phyloP scores from a whole-genome alignment of 2,113 vertebrate species.

The Cavia aperea region DNA sequence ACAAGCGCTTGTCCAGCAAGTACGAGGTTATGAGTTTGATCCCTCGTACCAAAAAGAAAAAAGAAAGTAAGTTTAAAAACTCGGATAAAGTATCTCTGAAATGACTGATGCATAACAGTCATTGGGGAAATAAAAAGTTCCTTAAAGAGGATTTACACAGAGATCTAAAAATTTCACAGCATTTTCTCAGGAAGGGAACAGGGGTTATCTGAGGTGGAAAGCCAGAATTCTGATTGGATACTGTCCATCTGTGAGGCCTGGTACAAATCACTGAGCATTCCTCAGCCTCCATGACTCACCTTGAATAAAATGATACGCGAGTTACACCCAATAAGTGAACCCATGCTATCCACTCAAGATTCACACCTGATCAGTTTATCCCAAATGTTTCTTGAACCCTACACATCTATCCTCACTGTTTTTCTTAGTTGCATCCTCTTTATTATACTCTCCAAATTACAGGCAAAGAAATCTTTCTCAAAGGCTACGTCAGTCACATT shows the following conservation, averaged over 20 bases:
- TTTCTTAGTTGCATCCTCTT: neutral
- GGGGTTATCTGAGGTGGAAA: neutral
- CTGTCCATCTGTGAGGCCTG: neutral
- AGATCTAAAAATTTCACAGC: neutral
- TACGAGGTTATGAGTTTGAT: no score
- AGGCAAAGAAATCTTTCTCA: conserved; percentile 30
- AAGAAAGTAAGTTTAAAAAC: neutral
- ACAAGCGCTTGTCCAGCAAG: no score
- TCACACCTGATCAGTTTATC: neutral
- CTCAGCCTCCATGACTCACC: neutral
- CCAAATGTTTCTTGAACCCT: conserved; percentile 9
- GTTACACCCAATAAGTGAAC: conserved; percentile 2
- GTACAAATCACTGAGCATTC: neutral
- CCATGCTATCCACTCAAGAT: neutral
- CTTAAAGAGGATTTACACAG: neutral
- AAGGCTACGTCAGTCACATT: neutral
- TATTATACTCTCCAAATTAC: neutral
- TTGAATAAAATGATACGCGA: neutral
- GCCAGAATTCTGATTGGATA: neutral
- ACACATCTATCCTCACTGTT: neutral
- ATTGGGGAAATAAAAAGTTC: neutral
- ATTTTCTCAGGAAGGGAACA: neutral
- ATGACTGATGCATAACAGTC: neutral
- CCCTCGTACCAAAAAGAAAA: no score
- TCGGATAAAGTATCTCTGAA: neutral